Evolutionary conservation across 2,797 vertebrate species (phyloP), one percentile per base, ranked within the genome.

Genomic region (Argyrosomus regius): DNA sequence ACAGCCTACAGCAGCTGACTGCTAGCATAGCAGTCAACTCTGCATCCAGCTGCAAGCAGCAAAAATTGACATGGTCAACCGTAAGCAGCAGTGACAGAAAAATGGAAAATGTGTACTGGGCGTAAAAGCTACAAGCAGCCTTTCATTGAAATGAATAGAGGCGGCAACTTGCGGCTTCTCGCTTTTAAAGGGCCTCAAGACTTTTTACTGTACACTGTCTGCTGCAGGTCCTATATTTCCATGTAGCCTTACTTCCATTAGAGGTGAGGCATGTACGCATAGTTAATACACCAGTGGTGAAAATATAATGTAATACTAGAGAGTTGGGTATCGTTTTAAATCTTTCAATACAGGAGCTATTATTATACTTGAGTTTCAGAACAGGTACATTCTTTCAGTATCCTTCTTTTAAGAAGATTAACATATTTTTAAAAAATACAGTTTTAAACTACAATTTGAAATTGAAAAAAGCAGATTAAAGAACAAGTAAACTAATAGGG

Each of bases 81-180:
- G 74, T 64, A 67, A 61, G 20, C 58, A 68, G 50, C n/a, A 48
- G 41, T 26, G 72, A 54, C 59, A 84, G 72, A 58, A 63, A 72
- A 76, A 45, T 48, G 35, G 20, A 54, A 69, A 75, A 57, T 39
- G 60, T 77, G 18, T 70, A 6, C 22, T 31, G 26, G n/a, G 17
- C 13, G 20, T 13, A 63, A 74, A 67, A 57, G 43, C 69, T 45
- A 67, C 48, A 28, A 31, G 45, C 56, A 64, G 49, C 8, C 24
- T 28, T 28, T 62, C 11, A 48, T 39, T 59, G 71, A 61, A 76
- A 61, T 79, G 39, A 66, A 74, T 17, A 48, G 26, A 64, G 13
- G 74, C 1, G 5, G 26, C 11, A 65, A 68, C 45, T 56, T 64
- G 12, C 63, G 72, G 70, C 41, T 63, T 57, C 20, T 67, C 2